Conservation (phyloP, 2,797 vertebrate genomes). For the Hypotaenidia philippensis region DNA sequence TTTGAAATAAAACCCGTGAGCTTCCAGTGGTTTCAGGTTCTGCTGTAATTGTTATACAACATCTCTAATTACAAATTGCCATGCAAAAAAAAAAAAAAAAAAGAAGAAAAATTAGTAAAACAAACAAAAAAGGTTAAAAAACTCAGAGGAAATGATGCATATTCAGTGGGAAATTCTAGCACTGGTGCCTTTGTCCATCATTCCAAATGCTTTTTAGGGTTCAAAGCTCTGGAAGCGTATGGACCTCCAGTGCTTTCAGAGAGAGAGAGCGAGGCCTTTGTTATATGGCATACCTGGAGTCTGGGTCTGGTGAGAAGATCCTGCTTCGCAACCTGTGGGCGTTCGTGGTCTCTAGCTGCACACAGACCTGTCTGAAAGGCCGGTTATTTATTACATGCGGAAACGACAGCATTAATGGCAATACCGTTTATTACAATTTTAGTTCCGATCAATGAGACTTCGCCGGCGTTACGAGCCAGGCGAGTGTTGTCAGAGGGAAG, state of each 20-base stretch:
- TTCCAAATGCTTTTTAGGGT: background rate
- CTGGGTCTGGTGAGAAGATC: background rate
- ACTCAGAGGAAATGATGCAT: background rate
- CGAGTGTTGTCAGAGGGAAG: background rate
- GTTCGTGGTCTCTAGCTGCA: background rate
- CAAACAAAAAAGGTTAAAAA: background rate
- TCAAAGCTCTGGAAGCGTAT: background rate
- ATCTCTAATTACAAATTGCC: constrained; percentile 1
- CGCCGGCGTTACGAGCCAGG: background rate
- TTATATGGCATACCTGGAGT: background rate
- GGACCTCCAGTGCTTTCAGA: background rate
- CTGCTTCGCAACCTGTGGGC: background rate
- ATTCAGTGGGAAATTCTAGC: background rate
- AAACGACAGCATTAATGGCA: background rate
- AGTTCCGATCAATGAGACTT: background rate
- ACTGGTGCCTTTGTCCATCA: background rate
- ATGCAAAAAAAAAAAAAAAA: background rate
- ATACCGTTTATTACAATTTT: background rate
- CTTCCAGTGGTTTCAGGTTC: constrained; percentile 54
- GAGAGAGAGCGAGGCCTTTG: background rate
- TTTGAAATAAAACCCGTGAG: constrained; percentile 51
- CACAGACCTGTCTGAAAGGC: background rate
- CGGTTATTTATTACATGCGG: background rate
- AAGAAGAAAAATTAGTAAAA: background rate
- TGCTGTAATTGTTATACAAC: constrained; percentile 4